Conservation (phyloP, 2,888 invertebrate genomes). For the Serripes groenlandicus region DNA sequence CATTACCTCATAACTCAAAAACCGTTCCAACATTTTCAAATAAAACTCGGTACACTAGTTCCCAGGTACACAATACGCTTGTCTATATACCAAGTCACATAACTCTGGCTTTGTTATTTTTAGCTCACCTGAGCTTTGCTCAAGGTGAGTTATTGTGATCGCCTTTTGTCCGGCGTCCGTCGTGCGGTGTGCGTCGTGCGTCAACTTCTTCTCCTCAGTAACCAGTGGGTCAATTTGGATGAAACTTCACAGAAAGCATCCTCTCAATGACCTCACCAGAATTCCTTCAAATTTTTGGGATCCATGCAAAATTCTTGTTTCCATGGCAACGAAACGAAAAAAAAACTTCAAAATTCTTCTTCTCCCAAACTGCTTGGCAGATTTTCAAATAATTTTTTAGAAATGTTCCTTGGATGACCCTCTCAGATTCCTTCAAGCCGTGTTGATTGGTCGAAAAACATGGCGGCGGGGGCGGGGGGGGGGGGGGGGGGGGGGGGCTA, state of each 20-base stretch:
- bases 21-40: too few relatives aligned
- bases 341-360: slow-evolving; percentile 2
- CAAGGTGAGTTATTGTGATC: slow-evolving; percentile 31
- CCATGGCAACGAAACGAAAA: neutral
- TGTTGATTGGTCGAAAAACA: too few relatives aligned
- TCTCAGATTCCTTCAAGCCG: too few relatives aligned
- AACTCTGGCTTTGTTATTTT: slow-evolving; percentile 9
- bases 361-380: neutral
- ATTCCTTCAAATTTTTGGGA: neutral
- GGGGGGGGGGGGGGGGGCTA: too few relatives aligned
- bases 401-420: neutral
- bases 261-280: neutral
- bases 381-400: slow-evolving; percentile 1
- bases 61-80: too few relatives aligned
- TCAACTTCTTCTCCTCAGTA: too few relatives aligned
- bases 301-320: neutral
- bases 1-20: too few relatives aligned
- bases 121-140: slow-evolving; percentile 31
- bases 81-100: too few relatives aligned
- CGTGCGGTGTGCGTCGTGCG: slow-evolving; percentile 22
- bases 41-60: too few relatives aligned
- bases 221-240: too few relatives aligned
- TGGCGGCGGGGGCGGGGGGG: too few relatives aligned
- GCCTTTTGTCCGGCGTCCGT: slow-evolving; percentile 9
- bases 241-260: too few relatives aligned